Evolutionary conservation across 2,888 invertebrate genomes (phyloP).

Genomic region (Horisme vitalbata): DNA sequence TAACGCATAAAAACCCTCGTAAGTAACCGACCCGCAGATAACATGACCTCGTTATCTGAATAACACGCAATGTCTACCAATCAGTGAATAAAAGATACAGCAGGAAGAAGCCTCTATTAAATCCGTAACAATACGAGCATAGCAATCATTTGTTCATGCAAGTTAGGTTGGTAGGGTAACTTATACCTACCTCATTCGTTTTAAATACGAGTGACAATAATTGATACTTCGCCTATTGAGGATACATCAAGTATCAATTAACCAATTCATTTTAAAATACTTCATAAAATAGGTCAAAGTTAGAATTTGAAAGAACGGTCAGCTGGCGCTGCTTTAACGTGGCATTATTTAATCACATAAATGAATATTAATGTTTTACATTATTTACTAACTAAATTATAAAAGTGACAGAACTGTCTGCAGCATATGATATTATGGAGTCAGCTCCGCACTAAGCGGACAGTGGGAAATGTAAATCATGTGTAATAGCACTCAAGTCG

Average conservation of each 20-base stretch:
- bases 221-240: not conserved
- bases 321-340: too few relatives aligned
- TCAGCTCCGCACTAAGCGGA: constrained; percentile 44
- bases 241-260: not conserved
- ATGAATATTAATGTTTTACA: constrained; percentile 9
- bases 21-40: constrained; percentile 51
- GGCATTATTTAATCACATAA: constrained; percentile 10
- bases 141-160: constrained; percentile 25
- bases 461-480: constrained; percentile 63
- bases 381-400: constrained; percentile 11
- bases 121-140: constrained; percentile 27
- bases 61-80: constrained; percentile 52
- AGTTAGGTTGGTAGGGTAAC: too few relatives aligned
- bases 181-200: too few relatives aligned
- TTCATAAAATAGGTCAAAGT: constrained; percentile 1
- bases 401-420: constrained; percentile 23
- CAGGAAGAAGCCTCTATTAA: constrained; percentile 38
- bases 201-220: not conserved
- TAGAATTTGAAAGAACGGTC: too few relatives aligned
- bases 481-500: constrained; percentile 59
- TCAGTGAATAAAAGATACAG: constrained; percentile 46
- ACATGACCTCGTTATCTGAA: constrained; percentile 64
- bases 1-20: constrained; percentile 34
- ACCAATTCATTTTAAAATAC: not conserved
- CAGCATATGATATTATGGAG: constrained; percentile 21